phyloP scores from a whole-genome alignment of 2,888 invertebrate genomes.

The Timema cristinae region DNA sequence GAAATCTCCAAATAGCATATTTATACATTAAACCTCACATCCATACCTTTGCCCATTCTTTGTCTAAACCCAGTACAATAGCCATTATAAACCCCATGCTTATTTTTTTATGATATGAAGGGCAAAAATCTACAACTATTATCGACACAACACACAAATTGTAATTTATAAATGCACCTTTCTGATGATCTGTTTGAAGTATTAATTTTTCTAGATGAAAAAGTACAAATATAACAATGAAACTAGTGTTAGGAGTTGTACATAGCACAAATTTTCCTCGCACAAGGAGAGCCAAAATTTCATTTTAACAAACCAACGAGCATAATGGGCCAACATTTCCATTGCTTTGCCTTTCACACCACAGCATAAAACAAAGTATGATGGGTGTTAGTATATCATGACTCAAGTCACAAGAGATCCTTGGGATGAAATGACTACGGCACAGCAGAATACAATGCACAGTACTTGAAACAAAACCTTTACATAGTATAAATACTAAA shows the following conservation, averaged over 20 bases:
- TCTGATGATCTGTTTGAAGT: conserved; percentile 50
- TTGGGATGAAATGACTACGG: conserved; percentile 35
- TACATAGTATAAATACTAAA: conserved; percentile 28
- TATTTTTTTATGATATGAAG: too few species aligned
- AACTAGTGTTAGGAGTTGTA: conserved; percentile 38
- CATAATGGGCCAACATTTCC: neutral
- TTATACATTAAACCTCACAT: too few species aligned
- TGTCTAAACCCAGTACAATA: too few species aligned
- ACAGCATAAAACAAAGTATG: conserved; percentile 5
- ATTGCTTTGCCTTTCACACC: conserved; percentile 1
- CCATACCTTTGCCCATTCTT: too few species aligned
- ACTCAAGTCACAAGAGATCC: conserved; percentile 30
- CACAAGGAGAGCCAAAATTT: too few species aligned
- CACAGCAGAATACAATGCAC: conserved; percentile 25
- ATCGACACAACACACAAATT: conserved; percentile 7
- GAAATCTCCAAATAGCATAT: too few species aligned
- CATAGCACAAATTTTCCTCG: too few species aligned
- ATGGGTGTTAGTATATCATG: neutral
- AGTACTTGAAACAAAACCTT: conserved; percentile 4
- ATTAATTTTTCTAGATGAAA: conserved; percentile 58
- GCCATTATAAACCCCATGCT: too few species aligned
- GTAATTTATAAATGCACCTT: conserved; percentile 37
- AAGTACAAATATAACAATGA: conserved; percentile 61
- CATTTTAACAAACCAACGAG: too few species aligned
- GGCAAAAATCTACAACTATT: neutral